phyloP scores from a whole-genome alignment of 2,797 vertebrate species.

The Danio tinwini region DNA sequence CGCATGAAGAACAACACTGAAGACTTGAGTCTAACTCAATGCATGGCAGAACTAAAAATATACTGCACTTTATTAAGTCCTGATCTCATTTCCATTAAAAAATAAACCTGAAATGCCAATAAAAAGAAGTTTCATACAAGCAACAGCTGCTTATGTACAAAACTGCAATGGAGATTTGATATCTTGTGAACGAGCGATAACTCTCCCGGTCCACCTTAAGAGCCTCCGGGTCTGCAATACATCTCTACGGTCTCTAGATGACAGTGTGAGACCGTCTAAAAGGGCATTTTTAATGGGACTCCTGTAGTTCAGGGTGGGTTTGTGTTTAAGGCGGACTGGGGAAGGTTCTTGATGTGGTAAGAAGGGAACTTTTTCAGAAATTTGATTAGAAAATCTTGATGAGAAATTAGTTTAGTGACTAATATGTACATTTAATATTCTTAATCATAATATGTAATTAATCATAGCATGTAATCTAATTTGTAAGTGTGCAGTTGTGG shows the following conservation, averaged over 20 bases:
- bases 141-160: neutral
- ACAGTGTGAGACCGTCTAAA: conserved; percentile 50
- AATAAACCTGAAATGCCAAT: neutral
- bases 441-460: neutral
- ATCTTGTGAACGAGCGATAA: conserved; percentile 14
- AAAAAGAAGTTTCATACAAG: neutral
- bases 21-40: neutral
- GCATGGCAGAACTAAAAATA: neutral
- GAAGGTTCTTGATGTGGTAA: conserved; percentile 4
- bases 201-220: conserved; percentile 63
- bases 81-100: neutral
- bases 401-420: neutral
- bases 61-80: neutral
- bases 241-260: conserved; percentile 49
- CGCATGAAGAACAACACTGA: neutral
- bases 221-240: conserved; percentile 40
- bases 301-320: neutral
- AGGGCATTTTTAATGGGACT: neutral
- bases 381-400: neutral
- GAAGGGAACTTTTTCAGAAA: neutral
- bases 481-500: neutral
- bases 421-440: no score
- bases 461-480: neutral
- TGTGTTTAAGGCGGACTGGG: conserved; percentile 64
- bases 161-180: neutral